Conservation (phyloP, 2,113 vertebrate species). For the Hypocryptadius cinnamomeus region DNA sequence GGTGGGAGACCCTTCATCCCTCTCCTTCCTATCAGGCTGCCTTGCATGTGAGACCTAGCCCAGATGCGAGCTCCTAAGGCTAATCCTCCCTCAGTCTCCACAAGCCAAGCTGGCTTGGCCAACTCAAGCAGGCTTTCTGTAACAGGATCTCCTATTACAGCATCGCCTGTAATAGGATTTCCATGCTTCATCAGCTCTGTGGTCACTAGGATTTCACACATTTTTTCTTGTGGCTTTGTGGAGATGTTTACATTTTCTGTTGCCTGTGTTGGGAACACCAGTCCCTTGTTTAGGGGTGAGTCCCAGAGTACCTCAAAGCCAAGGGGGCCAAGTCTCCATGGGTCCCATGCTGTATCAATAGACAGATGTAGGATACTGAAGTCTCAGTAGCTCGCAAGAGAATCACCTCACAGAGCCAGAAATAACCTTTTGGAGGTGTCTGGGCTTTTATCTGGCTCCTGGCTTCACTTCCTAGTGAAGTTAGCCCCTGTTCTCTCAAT, state of each 20-base stretch:
- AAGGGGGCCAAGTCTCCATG: not conserved
- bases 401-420: not conserved
- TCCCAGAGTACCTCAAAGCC: not conserved
- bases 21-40: not conserved
- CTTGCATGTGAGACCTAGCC: not conserved
- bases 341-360: not conserved
- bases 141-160: not conserved
- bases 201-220: not conserved
- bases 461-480: not conserved
- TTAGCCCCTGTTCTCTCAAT: not conserved
- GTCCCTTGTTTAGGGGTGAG: not conserved
- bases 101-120: not conserved
- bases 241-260: not conserved
- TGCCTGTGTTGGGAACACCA: not conserved
- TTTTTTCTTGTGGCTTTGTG: not conserved
- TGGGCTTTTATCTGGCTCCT: not conserved
- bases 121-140: not conserved
- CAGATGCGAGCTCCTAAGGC: not conserved
- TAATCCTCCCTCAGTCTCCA: not conserved
- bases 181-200: not conserved
- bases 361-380: not conserved
- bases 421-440: not conserved
- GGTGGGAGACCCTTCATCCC: constrained; percentile 39
- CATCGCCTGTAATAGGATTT: not conserved
- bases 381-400: not conserved